Evolutionary conservation across 2,113 vertebrate genomes (phyloP), one percentile per base, ranked within the genome.

Genomic region (Pogonocichla stellata): DNA sequence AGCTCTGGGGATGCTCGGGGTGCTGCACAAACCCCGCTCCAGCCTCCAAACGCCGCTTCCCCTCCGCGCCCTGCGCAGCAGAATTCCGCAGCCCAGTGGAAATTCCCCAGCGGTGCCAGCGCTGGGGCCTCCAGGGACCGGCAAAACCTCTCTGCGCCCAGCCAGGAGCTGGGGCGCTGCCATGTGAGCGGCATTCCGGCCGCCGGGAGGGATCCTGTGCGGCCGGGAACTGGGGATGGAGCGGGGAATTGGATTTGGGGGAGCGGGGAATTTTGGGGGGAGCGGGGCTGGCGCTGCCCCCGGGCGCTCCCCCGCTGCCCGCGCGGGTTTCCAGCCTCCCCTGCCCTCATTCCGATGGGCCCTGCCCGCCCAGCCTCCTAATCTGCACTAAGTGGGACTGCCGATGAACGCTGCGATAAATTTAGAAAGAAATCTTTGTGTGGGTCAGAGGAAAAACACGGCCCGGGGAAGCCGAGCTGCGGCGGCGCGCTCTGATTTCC

Each of bases 391-490:
- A 93, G 79, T 45, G 92, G 93, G 74, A 65, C 92, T 69, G 96
- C 83, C 23, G 82, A 94, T 88, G 82, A 40, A 6, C 10, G 48
- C 80, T 0, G 92, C 1, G 95, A 95, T 94, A 96, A 94, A 97
- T 95, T 88, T 95, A 97, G 96, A 95, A 94, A 94, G 95, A 90
- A 92, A 95, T 94, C 96, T 96, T 90, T 93, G 95, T 96, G 92
- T 19, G 94, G 96, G 87, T 95, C 94, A 94, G 93, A 95, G 88
- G 82, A 72, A 96, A 92, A 94, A 82, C 90, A 31, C 80, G 38
- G 88, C 14, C 20, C 23, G 56, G n/a, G 92, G 69, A 48, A 22
- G 2, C 38, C 18, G 75, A 71, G 80, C 81, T 14, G 91, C 53
- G 16, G 69, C 60, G 5, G 10, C 18, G 65, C 34, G 15, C 54